A percentile compares a stretch with the other conserved stretches of the same genome.
These are phyloP conservation scores for Microtus ochrogaster DNA, from an alignment of 2,113 vertebrate species.

Conservation along the genomic window DNA sequence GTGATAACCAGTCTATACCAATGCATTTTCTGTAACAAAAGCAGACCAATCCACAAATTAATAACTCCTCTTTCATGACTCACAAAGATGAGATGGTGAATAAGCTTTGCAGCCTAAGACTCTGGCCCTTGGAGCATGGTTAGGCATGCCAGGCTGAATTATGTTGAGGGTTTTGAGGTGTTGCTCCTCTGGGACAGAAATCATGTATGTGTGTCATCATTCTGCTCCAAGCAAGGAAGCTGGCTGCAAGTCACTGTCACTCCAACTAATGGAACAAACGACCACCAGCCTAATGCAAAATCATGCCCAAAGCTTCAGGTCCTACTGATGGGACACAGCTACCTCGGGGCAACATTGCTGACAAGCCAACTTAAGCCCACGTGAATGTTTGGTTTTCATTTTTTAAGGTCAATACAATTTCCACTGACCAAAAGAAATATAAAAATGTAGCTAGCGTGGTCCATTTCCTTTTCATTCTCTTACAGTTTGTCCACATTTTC, in stretches of 20 bases:
- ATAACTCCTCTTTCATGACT: neutral
- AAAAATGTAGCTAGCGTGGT: neutral
- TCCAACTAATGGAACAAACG: slow-evolving; percentile 33
- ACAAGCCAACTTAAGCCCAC: neutral
- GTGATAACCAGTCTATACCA: neutral
- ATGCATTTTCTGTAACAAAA: slow-evolving; percentile 6
- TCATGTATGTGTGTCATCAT: slow-evolving; percentile 51
- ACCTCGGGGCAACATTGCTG: neutral
- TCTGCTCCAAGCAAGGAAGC: slow-evolving; percentile 33
- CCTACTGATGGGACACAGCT: neutral
- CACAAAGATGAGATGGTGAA: neutral
- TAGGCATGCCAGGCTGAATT: neutral
- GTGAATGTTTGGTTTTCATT: neutral
- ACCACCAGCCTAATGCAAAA: slow-evolving; percentile 6
- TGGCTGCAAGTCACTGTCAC: slow-evolving; percentile 42
- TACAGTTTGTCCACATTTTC: neutral
- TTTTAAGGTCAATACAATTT: neutral
- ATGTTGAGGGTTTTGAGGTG: neutral
- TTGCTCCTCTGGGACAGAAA: slow-evolving; percentile 37
- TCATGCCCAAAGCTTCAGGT: neutral
- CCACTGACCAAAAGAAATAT: neutral
- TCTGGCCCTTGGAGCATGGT: neutral
- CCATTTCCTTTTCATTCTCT: neutral
- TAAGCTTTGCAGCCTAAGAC: neutral
- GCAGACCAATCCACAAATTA: neutral